Conservation (phyloP, 2,888 invertebrate genomes). For the Thumatha senex region DNA sequence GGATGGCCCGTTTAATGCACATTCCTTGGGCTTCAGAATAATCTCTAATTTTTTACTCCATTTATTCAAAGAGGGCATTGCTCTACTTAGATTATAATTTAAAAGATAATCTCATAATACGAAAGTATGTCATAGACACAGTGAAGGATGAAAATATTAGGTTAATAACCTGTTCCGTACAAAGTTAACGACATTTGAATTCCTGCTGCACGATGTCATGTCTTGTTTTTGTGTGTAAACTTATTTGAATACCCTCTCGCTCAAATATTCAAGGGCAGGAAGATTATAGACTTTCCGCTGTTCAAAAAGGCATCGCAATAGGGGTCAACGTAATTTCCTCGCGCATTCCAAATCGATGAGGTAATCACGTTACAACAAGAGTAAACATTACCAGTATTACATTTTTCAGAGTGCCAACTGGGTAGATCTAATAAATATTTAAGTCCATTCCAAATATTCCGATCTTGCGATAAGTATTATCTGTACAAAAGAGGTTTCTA, state of each 20-base stretch:
- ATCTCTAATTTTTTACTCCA: conserved; percentile 59
- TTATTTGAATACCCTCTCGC: conserved; percentile 31
- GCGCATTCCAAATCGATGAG: conserved; percentile 75
- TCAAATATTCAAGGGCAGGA: conserved; percentile 49
- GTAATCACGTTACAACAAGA: conserved; percentile 69
- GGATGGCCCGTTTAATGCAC: conserved; percentile 78
- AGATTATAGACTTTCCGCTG: conserved; percentile 59
- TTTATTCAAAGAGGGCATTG: conserved; percentile 56
- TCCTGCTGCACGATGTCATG: conserved; percentile 40
- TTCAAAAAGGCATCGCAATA: conserved; percentile 70
- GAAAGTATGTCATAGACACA: conserved; percentile 64
- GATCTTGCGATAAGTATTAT: conserved; percentile 43
- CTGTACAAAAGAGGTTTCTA: too few species aligned
- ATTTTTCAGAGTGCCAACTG: conserved; percentile 61
- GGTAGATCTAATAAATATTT: conserved; percentile 67
- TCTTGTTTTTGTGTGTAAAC: conserved; percentile 45
- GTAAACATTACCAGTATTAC: conserved; percentile 67
- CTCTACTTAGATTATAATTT: conserved; percentile 54
- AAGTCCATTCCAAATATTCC: conserved; percentile 52
- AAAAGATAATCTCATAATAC: conserved; percentile 55
- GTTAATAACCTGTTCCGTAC: conserved; percentile 53
- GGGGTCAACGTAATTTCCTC: conserved; percentile 78
- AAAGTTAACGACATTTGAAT: conserved; percentile 39
- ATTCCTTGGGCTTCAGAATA: conserved; percentile 69
- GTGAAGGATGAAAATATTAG: conserved; percentile 56